Evolutionary conservation across 2,888 invertebrate genomes (phyloP), one percentile per base, ranked within the genome.

Genomic region (Hypsopygia costalis): DNA sequence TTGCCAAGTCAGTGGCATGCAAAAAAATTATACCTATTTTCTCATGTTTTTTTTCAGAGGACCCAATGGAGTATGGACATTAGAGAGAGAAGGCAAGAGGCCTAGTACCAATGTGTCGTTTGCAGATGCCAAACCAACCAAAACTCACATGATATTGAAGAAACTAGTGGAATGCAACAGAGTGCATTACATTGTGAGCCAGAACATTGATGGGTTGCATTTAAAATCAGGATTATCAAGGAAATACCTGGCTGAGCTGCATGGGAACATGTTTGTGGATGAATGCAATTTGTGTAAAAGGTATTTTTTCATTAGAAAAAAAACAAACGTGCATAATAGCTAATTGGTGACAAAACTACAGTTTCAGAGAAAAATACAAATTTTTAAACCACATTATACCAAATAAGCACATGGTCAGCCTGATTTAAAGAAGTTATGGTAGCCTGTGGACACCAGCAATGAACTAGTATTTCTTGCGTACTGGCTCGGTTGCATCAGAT

Each of bases 161-260:
- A 93, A 94, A 60, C 81, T 99, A 37, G 90, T 97, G 34, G 93
- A 94, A 59, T 75, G 86, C 40, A 68, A 73, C 4, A 85, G 78
- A 73, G 89, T 97, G 0, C 94, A 97, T 52, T 98, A 94, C 69
- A 91, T 99, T 22, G 91, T 99, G 11, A 98, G 97, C 65, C 99
- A 99, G 83, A 99, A 99, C 81, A 98, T 99, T 55, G 99, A 99
- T 90, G 99, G 99, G 0, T 88, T 99, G 35, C 99, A 99, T 83
- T 83, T 98, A 39, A 92, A 95, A 60, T 97, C 97, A 5, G 98
- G 98, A 2, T 81, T 99, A 46, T 88, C 92, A 0, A 91, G 98
- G 44, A 91, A 93, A 57, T 87, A 93, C 66, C 81, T 99, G 46
- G 93, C 98, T 6, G 99, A 99, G 81, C 89, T 99, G 34, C 99